phyloP scores from a whole-genome alignment of 2,888 invertebrate species.

The Leucophenga montana region DNA sequence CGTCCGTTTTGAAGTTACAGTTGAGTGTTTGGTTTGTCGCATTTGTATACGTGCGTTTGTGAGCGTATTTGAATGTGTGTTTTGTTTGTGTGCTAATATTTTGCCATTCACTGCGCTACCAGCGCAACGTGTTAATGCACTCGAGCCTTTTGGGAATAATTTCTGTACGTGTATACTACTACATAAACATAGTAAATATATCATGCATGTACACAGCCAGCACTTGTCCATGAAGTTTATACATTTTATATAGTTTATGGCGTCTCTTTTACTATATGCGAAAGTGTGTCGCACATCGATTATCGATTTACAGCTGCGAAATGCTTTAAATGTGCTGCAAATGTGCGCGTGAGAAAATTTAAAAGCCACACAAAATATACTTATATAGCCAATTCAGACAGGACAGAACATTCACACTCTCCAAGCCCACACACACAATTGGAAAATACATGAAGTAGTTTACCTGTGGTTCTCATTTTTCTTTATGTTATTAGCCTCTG shows the following conservation, averaged over 20 bases:
- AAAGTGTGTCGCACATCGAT: constrained; percentile 14
- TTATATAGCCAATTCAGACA: neutral
- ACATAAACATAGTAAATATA: neutral
- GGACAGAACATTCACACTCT: neutral
- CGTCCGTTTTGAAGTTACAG: no score
- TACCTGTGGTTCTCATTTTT: neutral
- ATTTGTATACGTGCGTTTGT: constrained; percentile 5
- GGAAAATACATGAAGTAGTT: neutral
- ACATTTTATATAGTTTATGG: neutral
- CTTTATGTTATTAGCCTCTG: constrained; percentile 1
- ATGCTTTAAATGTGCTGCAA: neutral
- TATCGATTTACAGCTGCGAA: constrained; percentile 12
- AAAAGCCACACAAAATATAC: neutral
- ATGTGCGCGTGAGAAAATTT: constrained; percentile 10
- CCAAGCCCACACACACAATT: neutral
- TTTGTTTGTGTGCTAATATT: neutral
- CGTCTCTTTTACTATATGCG: constrained; percentile 5
- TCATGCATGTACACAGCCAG: constrained; percentile 2
- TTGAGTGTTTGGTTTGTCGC: neutral
- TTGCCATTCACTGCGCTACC: constrained; percentile 19
- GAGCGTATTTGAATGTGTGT: neutral
- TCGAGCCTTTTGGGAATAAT: constrained; percentile 52
- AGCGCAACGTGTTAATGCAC: constrained; percentile 43
- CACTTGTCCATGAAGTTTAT: no score
- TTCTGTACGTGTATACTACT: constrained; percentile 23